These are phyloP conservation scores for Chaetops frenatus DNA, from an alignment of 2,113 vertebrate genomes.

Conservation along the genomic window DNA sequence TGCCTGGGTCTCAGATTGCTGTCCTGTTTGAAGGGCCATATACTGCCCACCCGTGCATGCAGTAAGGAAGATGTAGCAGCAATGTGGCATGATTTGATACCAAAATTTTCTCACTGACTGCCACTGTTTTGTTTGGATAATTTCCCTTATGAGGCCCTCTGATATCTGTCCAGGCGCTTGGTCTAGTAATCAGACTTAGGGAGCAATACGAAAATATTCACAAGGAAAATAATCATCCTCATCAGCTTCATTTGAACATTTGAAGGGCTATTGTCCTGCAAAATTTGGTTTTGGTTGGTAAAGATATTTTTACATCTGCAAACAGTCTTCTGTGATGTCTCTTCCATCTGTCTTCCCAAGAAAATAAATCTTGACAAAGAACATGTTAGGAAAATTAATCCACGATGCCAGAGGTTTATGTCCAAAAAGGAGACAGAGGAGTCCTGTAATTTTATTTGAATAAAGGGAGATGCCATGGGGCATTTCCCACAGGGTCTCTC, in stretches of 20 bases:
- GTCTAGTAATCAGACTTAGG: background rate
- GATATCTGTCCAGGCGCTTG: background rate
- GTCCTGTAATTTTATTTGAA: background rate
- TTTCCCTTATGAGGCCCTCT: background rate
- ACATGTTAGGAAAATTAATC: background rate
- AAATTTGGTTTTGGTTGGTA: background rate
- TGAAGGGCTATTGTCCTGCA: background rate
- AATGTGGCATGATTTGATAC: background rate
- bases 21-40: background rate
- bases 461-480: background rate
- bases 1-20: background rate
- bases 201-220: background rate
- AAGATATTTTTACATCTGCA: background rate
- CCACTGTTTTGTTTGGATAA: background rate
- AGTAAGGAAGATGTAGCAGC: background rate
- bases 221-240: background rate
- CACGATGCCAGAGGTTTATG: background rate
- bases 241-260: background rate
- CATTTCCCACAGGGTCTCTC: background rate
- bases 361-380: background rate
- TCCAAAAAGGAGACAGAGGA: background rate
- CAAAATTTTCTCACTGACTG: background rate
- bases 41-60: background rate
- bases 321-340: background rate
- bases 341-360: background rate